Conservation (phyloP, 2,797 vertebrate genomes). For the Hypotaenidia okinawae region DNA sequence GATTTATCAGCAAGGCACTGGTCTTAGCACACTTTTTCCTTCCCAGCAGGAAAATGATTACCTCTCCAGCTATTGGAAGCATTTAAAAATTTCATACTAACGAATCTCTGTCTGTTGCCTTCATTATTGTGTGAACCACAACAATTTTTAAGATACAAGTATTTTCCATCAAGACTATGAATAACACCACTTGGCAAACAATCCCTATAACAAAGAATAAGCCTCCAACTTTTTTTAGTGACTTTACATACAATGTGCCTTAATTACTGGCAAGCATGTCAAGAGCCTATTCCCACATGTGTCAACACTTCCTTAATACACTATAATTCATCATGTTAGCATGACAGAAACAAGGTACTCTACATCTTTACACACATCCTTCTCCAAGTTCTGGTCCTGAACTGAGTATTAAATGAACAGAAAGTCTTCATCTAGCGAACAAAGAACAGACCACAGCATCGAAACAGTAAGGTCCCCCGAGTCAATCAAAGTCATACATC, state of each 20-base stretch:
- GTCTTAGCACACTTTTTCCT: neutral
- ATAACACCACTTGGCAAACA: constrained; percentile 77
- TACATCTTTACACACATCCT: constrained; percentile 61
- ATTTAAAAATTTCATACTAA: constrained; percentile 51
- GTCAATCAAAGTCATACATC: constrained; percentile 74
- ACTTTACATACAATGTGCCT: constrained; percentile 79
- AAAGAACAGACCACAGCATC: constrained; percentile 71
- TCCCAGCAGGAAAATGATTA: constrained; percentile 31
- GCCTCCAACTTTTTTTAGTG: constrained; percentile 72
- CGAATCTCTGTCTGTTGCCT: constrained; percentile 57
- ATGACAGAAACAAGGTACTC: constrained; percentile 79
- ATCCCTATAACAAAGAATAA: constrained; percentile 71
- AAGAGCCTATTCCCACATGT: constrained; percentile 77
- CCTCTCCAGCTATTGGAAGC: constrained; percentile 47
- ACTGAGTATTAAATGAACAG: constrained; percentile 57
- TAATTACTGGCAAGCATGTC: constrained; percentile 80
- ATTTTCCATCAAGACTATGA: constrained; percentile 80
- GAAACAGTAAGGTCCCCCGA: constrained; percentile 70
- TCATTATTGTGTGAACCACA: constrained; percentile 70
- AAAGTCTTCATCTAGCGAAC: constrained; percentile 70
- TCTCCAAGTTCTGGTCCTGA: constrained; percentile 74
- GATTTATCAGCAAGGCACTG: constrained; percentile 42
- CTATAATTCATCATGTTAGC: constrained; percentile 79
- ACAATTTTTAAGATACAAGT: constrained; percentile 77
- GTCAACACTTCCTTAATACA: constrained; percentile 81